Conservation (phyloP, 2,113 vertebrate genomes). For the Girardinichthys multiradiatus region DNA sequence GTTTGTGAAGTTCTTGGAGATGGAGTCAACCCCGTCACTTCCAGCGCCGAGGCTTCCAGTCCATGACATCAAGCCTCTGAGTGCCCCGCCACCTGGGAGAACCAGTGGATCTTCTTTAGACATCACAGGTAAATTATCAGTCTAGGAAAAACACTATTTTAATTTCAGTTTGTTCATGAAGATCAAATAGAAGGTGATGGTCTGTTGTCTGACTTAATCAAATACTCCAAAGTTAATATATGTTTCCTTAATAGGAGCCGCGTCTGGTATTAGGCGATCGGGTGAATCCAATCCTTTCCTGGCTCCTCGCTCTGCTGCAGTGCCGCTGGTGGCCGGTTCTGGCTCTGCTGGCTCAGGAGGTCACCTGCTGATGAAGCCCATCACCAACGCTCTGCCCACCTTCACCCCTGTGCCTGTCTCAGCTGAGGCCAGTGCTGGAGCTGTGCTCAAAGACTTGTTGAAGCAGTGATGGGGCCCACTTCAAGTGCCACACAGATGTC, state of each 20-base stretch:
- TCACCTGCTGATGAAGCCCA: constrained; percentile 95
- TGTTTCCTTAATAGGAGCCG: constrained; percentile 40
- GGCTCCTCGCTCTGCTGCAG: constrained; percentile 93
- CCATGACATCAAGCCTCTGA: constrained; percentile 86
- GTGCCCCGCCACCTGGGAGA: constrained; percentile 76
- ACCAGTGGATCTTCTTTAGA: constrained; percentile 23
- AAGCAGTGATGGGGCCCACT: constrained; percentile 81
- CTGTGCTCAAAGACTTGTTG: constrained; percentile 92
- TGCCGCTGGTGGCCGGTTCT: constrained; percentile 83
- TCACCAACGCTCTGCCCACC: constrained; percentile 89
- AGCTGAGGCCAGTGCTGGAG: constrained; percentile 88
- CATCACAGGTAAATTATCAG: constrained; percentile 76
- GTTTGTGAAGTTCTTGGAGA: constrained; percentile 96
- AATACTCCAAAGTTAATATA: background rate
- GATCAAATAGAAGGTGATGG: background rate
- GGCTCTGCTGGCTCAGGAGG: constrained; percentile 73
- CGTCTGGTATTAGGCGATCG: constrained; percentile 75
- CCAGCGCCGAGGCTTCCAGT: constrained; percentile 88
- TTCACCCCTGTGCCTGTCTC: constrained; percentile 95
- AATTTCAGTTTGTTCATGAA: background rate
- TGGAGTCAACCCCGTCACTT: constrained; percentile 88
- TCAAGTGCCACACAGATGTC: constrained; percentile 40
- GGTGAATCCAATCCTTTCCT: constrained; percentile 89
- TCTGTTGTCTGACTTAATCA: background rate
- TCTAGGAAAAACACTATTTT: background rate